Percentiles rank a stretch among this genome's conserved stretches.
Conservation (phyloP, 2,888 invertebrate genomes). For the Tineola bisselliella region DNA sequence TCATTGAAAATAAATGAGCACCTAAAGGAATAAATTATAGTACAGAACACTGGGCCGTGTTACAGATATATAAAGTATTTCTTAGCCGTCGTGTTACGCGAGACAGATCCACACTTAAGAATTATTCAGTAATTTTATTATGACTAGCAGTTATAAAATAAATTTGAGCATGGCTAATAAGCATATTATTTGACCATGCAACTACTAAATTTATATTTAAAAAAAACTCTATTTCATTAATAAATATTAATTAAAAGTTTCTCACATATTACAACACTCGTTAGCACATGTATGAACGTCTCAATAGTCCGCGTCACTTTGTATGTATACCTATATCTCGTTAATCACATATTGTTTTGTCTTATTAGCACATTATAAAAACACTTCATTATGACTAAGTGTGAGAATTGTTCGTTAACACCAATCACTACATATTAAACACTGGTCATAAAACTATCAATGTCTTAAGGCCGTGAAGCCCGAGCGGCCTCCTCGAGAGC, state of each 20-base stretch:
- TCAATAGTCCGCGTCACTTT: not conserved
- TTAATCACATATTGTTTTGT: not conserved
- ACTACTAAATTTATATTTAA: slow-evolving; percentile 59
- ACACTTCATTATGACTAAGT: not conserved
- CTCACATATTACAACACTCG: slow-evolving; percentile 36
- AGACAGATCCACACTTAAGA: not conserved
- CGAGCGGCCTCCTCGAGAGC: slow-evolving; percentile 87
- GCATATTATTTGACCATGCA: slow-evolving; percentile 60
- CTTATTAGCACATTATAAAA: not conserved
- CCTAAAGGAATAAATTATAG: not conserved
- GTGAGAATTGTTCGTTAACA: not conserved
- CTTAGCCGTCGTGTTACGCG: not conserved
- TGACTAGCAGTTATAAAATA: slow-evolving; percentile 64
- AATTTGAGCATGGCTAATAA: slow-evolving; percentile 65
- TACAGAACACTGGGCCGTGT: not conserved
- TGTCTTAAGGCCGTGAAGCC: slow-evolving; percentile 58
- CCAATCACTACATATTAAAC: not conserved
- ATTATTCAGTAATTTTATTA: slow-evolving; percentile 35
- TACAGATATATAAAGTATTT: not conserved
- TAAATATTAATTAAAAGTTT: slow-evolving; percentile 58
- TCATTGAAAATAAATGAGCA: slow-evolving; percentile 3
- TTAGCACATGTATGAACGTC: not conserved
- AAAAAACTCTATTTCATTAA: slow-evolving; percentile 46
- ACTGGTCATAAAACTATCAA: not conserved
- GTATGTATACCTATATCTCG: not conserved